phyloP scores from a whole-genome alignment of 2,888 invertebrate genomes.

The Eupithecia tripunctaria region DNA sequence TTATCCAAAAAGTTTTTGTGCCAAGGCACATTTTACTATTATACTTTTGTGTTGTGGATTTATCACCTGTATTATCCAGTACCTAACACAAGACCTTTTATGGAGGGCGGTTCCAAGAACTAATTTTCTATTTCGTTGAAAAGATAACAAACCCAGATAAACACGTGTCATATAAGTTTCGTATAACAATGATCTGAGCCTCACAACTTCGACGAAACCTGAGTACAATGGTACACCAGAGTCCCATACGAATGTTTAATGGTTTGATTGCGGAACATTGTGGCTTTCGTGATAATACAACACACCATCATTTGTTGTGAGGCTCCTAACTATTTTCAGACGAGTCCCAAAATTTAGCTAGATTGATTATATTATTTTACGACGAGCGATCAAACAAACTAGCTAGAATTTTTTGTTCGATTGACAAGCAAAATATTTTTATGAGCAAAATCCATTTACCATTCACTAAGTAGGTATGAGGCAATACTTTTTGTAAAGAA shows the following conservation, averaged over 20 bases:
- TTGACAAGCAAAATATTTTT: not conserved
- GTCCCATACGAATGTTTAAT: slow-evolving; percentile 33
- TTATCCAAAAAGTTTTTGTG: not conserved
- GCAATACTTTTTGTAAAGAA: too few relatives aligned
- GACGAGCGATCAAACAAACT: not conserved
- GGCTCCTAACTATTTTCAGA: not conserved
- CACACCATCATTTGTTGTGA: slow-evolving; percentile 7
- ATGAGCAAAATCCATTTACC: not conserved
- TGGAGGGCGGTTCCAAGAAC: not conserved
- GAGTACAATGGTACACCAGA: slow-evolving; percentile 28
- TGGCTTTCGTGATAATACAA: slow-evolving; percentile 18
- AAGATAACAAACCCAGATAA: slow-evolving; percentile 5
- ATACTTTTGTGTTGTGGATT: not conserved
- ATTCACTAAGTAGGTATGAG: too few relatives aligned
- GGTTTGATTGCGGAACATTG: slow-evolving; percentile 31
- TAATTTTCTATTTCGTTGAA: not conserved
- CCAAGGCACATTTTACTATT: not conserved
- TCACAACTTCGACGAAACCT: slow-evolving; percentile 29
- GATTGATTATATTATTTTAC: not conserved
- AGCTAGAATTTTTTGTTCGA: not conserved
- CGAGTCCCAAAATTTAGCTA: not conserved
- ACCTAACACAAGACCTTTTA: not conserved
- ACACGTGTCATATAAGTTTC: slow-evolving; percentile 18
- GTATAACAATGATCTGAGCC: slow-evolving; percentile 20
- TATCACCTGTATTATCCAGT: not conserved